Base-by-base conservation (phyloP, 2,113 vertebrate species). In the Passerina amoena region DNA sequence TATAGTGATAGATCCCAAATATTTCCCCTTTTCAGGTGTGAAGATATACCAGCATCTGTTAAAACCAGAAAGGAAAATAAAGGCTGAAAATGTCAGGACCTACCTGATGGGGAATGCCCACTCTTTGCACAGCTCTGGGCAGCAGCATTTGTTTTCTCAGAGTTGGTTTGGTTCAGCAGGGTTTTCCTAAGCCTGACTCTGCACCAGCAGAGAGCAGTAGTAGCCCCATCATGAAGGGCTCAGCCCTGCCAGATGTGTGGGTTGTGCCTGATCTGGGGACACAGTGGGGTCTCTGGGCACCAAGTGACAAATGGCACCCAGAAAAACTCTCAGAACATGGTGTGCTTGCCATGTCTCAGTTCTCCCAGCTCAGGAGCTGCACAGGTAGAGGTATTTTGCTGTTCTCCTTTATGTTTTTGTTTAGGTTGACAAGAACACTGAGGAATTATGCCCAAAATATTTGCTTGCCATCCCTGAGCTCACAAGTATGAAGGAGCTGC, bases 121-220 rank as follows among this genome's bases (percentile, higher is more conserved):
- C 15, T 65, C 42, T n/a, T 35, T 65, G 25, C 13, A 4, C 3
- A 54, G 19, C 48, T 73, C 8, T 7, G 21, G 24, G 20, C 57
- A 82, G 64, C 70, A 54, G 27, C 19, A 9, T 33, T 84, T 4
- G 5, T 37, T 84, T 88, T n/a, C 59, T 37, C 25, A 4, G 40
- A 15, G 28, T 0, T 8, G 27, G 3, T 47, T 66, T 31, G 11
- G 3, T 33, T 47, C 82, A 66, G 76, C 12, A 15, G 14, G 7
- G 65, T 28, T 79, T 82, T 37, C 18, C n/a, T 4, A 1, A 15
- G 30, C 3, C 37, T 65, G 78, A 14, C 37, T 59, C 56, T 21
- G 59, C 54, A 77, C 82, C 93, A 94, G 92, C 92, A 95, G 94
- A 86, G 87, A 88, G 87, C 94, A 93, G 82, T 1, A 91, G 66